These are phyloP conservation scores for Isaurus tuberculatus DNA, from an alignment of 92 coral and sea anemone species.

Conservation along the genomic window DNA sequence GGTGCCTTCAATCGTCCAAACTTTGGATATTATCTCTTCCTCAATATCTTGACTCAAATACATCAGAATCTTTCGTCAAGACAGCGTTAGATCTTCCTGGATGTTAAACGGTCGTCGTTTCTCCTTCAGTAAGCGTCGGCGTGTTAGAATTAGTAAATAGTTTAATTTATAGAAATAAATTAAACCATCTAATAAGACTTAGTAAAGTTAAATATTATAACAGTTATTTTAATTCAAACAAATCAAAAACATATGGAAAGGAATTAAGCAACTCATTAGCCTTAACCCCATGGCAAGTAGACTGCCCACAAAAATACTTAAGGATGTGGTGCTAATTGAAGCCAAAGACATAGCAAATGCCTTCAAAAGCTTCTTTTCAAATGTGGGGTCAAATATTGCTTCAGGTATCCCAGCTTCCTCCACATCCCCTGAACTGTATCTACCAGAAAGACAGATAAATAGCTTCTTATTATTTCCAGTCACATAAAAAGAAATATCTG, in stretches of 20 bases:
- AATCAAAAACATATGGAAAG: constrained; percentile 36
- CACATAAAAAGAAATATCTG: not conserved
- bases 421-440: not conserved
- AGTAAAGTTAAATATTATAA: constrained; percentile 35
- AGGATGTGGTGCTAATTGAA: not conserved
- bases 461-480: no score
- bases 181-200: constrained; percentile 43
- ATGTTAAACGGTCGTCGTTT: no score
- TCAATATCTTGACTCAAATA: no score
- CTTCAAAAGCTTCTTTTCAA: not conserved
- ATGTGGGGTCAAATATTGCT: not conserved
- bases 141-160: no score
- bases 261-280: constrained; percentile 51
- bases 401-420: not conserved
- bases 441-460: no score
- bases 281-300: constrained; percentile 50
- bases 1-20: no score
- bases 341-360: not conserved
- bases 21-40: no score
- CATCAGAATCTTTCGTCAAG: no score
- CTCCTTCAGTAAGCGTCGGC: no score
- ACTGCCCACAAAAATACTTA: constrained; percentile 1
- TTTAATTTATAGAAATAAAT: no score
- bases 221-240: constrained; percentile 12
- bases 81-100: no score